Conservation (phyloP, 2,888 invertebrate species). For the Melanostoma scalare region DNA sequence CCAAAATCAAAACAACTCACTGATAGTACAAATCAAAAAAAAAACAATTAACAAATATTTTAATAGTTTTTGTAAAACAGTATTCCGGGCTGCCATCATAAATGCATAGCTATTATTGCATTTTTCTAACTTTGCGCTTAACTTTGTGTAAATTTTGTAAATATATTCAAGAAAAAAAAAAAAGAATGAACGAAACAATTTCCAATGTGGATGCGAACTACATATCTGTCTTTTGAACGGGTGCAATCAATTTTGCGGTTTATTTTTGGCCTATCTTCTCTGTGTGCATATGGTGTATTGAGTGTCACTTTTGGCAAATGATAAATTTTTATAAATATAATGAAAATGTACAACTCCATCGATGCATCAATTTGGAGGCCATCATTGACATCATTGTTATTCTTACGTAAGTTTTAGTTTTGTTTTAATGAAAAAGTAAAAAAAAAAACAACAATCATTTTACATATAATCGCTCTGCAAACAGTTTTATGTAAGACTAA, state of each 20-base stretch:
- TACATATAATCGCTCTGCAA: constrained; percentile 30
- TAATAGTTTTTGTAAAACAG: constrained; percentile 45
- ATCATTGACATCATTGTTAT: constrained; percentile 72
- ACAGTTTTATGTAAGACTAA: constrained; percentile 24
- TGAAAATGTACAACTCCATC: constrained; percentile 59
- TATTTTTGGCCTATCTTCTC: constrained; percentile 52
- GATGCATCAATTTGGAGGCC: constrained; percentile 70
- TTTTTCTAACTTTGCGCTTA: constrained; percentile 54
- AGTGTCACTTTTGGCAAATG: constrained; percentile 33
- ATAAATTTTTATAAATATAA: constrained; percentile 11
- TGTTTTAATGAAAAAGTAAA: constrained; percentile 21
- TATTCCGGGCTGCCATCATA: constrained; percentile 70
- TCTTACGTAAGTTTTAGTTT: constrained; percentile 72
- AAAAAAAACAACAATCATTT: constrained; percentile 28
- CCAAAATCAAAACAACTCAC: constrained; percentile 30
- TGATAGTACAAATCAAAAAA: constrained; percentile 63
- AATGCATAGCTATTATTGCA: constrained; percentile 29
- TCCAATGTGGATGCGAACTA: constrained; percentile 50
- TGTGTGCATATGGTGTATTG: no score
- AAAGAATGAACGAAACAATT: not conserved
- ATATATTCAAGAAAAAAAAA: constrained; percentile 37
- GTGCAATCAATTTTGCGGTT: constrained; percentile 38
- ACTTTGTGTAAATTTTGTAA: constrained; percentile 67
- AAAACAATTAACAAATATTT: constrained; percentile 5
- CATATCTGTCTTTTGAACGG: constrained; percentile 22